Conservation (phyloP, 2,113 vertebrate species). For the Oryzias celebensis region DNA sequence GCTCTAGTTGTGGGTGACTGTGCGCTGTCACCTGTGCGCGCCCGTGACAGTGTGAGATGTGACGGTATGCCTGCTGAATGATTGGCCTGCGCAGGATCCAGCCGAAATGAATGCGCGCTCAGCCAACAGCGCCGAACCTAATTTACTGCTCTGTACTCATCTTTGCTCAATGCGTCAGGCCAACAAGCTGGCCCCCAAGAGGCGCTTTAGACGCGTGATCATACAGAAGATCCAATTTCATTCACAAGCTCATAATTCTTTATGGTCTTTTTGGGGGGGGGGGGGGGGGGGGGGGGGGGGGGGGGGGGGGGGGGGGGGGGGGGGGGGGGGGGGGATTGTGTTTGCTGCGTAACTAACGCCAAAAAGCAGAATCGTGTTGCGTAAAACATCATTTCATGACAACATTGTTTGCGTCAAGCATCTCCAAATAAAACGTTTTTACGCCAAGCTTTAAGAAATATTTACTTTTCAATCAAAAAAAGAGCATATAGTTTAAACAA, state of each 20-base stretch:
- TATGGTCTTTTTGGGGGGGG: not conserved
- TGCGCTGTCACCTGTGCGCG: conserved; percentile 1
- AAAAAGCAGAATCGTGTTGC: no score
- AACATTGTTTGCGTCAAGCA: no score
- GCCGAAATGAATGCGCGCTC: conserved; percentile 57
- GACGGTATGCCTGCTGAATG: conserved; percentile 59
- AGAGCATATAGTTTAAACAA: no score
- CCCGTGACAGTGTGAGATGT: conserved; percentile 12
- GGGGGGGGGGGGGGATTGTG: no score
- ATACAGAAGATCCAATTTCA: conserved; percentile 18
- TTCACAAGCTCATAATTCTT: conserved; percentile 25
- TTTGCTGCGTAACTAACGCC: no score
- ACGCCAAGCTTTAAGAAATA: no score
- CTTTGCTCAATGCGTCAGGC: conserved; percentile 53
- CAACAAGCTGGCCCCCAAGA: conserved; percentile 40
- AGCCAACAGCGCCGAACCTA: conserved; percentile 58
- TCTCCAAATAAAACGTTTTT: no score
- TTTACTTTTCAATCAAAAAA: no score
- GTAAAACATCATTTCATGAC: no score
- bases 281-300: no score
- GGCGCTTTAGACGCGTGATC: conserved; percentile 17
- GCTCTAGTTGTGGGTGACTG: no score
- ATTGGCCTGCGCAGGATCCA: conserved; percentile 57
- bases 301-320: no score
- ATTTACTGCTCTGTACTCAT: conserved; percentile 59